Base-by-base conservation (phyloP, 2,888 invertebrate species). In the Adelphocoris suturalis region DNA sequence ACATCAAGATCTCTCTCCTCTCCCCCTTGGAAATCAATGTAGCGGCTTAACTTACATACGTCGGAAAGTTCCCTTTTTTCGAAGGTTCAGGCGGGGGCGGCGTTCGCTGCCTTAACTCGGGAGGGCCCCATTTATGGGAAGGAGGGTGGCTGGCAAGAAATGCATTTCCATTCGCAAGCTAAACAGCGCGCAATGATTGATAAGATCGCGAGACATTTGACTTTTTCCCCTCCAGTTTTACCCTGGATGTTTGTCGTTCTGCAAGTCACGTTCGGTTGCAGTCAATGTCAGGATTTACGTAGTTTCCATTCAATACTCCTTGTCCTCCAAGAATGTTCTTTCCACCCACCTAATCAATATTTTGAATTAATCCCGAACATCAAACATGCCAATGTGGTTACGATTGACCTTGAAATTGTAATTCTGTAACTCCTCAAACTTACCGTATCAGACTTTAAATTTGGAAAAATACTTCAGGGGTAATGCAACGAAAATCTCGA, bases 141-240 rank as follows among this genome's bases (percentile, higher is more conserved):
- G 16, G 27, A 52, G 82, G 52, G 47, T 28, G 28, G 5, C 27
- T 68, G 82, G 82, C 48, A 86, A 86, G 75, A 86, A 86, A 85
- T 75, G 68, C 86, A 86, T 86, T 86, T 68, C 46, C 86, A 85
- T 85, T 85, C 28, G 85, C 57, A 86, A 75, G 75, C 75, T 86
- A 47, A 86, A 86, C 86, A 86, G 75, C 48, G 0, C n/a, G 48
- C 86, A 86, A 86, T 86, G 86, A 86, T 86, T 86, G 86, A 86
- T 86, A 86, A 86, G 75, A 82, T 78, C 78, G 78, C 78, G 47
- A 46, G 37, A 78, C 37, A 85, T 55, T 37, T 85, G 57, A 85
- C 55, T 85, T 61, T 82, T 55, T 55, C 85, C 57, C 57, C 46
- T 48, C 27, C 23, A 2, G 16, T 11, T 27, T 55, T 27, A 27